phyloP scores from a whole-genome alignment of 2,113 vertebrate genomes.

The Egretta garzetta region DNA sequence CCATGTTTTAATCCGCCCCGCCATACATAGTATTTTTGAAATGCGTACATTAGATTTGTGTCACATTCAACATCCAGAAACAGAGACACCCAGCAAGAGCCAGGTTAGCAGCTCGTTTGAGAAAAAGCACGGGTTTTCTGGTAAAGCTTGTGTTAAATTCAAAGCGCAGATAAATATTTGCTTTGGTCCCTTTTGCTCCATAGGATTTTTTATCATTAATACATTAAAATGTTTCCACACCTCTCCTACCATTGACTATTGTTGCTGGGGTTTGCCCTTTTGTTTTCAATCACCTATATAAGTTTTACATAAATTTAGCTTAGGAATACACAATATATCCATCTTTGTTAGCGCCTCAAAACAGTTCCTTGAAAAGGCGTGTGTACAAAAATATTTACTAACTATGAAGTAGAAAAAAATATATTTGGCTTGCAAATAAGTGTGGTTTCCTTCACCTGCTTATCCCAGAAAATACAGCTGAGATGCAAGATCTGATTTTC shows the following conservation, averaged over 20 bases:
- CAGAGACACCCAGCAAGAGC: neutral
- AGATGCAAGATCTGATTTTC: neutral
- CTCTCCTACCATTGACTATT: neutral
- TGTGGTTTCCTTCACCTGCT: neutral
- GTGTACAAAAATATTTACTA: constrained; percentile 67
- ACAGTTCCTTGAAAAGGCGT: constrained; percentile 23
- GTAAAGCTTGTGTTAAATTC: neutral
- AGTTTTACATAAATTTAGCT: neutral
- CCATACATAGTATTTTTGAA: neutral
- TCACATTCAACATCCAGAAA: neutral
- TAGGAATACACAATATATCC: neutral
- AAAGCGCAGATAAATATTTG: neutral
- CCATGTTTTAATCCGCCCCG: neutral
- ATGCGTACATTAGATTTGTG: neutral
- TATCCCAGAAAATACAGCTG: neutral
- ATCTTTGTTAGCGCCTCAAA: constrained; percentile 14
- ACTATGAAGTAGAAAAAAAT: neutral
- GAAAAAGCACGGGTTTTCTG: neutral
- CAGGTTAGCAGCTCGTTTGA: neutral
- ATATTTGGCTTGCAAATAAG: neutral
- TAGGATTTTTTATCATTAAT: neutral
- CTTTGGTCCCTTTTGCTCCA: neutral
- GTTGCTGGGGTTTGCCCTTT: neutral
- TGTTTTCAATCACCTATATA: neutral
- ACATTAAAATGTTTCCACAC: neutral